Conservation (phyloP, 2,113 vertebrate species). For the Paraplagusia blochii region DNA sequence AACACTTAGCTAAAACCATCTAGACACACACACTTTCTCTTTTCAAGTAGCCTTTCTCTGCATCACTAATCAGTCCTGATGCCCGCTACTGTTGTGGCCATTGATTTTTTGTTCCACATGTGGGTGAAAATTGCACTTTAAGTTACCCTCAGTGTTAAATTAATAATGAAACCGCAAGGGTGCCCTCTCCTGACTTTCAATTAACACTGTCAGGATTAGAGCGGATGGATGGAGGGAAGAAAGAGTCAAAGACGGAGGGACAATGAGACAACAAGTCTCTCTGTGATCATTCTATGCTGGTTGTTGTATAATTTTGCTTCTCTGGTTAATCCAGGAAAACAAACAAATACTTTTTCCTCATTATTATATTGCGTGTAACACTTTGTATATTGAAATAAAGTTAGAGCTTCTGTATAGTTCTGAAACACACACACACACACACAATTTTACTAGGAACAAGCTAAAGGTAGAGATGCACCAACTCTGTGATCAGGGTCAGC, state of each 20-base stretch:
- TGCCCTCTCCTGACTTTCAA: slow-evolving; percentile 82
- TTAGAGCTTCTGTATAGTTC: too few relatives aligned
- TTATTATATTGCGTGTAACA: too few relatives aligned
- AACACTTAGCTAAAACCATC: slow-evolving; percentile 57
- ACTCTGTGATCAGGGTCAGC: too few relatives aligned
- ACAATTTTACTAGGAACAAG: too few relatives aligned
- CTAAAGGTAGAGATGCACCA: too few relatives aligned
- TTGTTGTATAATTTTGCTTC: slow-evolving; percentile 1
- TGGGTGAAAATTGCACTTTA: slow-evolving; percentile 85
- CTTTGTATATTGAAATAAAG: too few relatives aligned
- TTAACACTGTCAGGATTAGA: slow-evolving; percentile 78
- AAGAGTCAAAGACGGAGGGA: slow-evolving; percentile 7
- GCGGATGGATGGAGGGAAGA: slow-evolving; percentile 55
- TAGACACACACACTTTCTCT: slow-evolving; percentile 39
- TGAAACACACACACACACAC: too few relatives aligned
- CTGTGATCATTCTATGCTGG: slow-evolving; percentile 35
- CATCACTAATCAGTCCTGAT: slow-evolving; percentile 76
- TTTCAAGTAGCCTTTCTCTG: slow-evolving; percentile 56
- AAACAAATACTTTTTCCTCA: too few relatives aligned
- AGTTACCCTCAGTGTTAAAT: slow-evolving; percentile 84
- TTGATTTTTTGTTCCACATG: slow-evolving; percentile 84
- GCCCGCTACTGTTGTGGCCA: slow-evolving; percentile 76
- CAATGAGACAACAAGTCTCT: slow-evolving; percentile 34
- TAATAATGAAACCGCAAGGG: slow-evolving; percentile 82
- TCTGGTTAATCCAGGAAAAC: too few relatives aligned